Conservation (phyloP, 1,140 invertebrate species). For the Meloidogyne exigua region DNA sequence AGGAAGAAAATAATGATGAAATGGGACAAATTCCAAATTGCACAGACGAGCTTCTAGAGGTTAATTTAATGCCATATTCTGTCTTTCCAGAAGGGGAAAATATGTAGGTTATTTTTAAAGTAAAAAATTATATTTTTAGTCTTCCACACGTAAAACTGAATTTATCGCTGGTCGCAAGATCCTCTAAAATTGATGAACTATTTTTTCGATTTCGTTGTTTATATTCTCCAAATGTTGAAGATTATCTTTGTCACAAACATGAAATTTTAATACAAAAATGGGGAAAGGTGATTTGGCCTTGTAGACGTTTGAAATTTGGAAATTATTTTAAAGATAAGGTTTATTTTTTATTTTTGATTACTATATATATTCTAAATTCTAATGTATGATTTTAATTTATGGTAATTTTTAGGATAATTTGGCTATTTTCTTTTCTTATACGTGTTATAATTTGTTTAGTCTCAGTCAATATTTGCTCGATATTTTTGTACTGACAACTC, state of each 20-base stretch:
- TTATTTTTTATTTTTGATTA: neutral
- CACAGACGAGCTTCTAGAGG: conserved; percentile 11
- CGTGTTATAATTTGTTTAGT: conserved; percentile 53
- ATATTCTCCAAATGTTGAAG: conserved; percentile 45
- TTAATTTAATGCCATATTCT: conserved; percentile 5
- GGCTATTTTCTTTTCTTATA: conserved; percentile 34
- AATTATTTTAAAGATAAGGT: conserved; percentile 22
- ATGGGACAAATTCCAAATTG: conserved; percentile 8
- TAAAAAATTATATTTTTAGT: conserved; percentile 23
- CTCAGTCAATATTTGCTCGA: conserved; percentile 47
- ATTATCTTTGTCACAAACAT: conserved; percentile 56
- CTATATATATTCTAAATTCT: too few species aligned
- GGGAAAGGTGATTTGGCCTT: conserved; percentile 48
- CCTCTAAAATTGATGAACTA: conserved; percentile 29
- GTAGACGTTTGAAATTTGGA: conserved; percentile 33
- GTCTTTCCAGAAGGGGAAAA: conserved; percentile 31
- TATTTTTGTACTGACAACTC: conserved; percentile 3
- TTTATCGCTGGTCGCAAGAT: conserved; percentile 34
- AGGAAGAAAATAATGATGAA: neutral
- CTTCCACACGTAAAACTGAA: conserved; percentile 52
- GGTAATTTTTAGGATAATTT: neutral
- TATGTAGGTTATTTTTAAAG: conserved; percentile 32
- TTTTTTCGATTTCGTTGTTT: conserved; percentile 51
- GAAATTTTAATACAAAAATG: conserved; percentile 34
- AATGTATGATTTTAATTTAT: neutral